Evolutionary conservation across 2,113 vertebrate species (phyloP), one percentile per base, ranked within the genome.

Genomic region (Hippopotamus amphibius): DNA sequence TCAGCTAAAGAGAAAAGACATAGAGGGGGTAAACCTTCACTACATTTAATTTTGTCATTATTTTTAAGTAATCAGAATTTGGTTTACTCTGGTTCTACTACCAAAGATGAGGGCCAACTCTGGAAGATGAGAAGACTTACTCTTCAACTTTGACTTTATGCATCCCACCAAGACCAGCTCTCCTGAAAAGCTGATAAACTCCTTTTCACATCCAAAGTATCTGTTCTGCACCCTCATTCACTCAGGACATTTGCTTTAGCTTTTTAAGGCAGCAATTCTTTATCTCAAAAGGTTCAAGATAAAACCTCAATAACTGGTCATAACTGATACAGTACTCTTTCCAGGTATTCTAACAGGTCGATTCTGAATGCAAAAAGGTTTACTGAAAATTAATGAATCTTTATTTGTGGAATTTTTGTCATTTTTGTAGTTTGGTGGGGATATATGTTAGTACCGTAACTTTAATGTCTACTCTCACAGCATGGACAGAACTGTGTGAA

Each of bases 241-340:
- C 7, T 74, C 15, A n/a, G 16, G 26, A 30, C 33, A 26, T 81
- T 85, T 71, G 16, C 19, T 43, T 89, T 69, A 59, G 30, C 46
- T 71, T 88, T 92, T 22, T 13, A 55, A 88, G 33, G 85, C 7
- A 91, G 28, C 6, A 79, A 37, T 82, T 85, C 46, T 90, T 89
- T 80, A 81, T 90, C 89, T 90, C 50, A 94, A 94, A 94, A 83
- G 9, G 37, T 43, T 11, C 43, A 76, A 46, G 14, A 57, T 89
- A 79, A 95, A 88, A 72, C 8, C 8, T 72, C 91, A 81, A 82
- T 48, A 77, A 74, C 55, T 63, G 28, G 72, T 93, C 30, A 50
- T 74, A n/a, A 43, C 22, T 74, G 26, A 82, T 48, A 57, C 0
- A 50, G 37, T 21, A 74, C 14, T 94, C 12, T 96, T 69, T 80